These are phyloP conservation scores for Hepsetus odoe DNA, from an alignment of 2,113 vertebrate genomes.

Conservation along the genomic window DNA sequence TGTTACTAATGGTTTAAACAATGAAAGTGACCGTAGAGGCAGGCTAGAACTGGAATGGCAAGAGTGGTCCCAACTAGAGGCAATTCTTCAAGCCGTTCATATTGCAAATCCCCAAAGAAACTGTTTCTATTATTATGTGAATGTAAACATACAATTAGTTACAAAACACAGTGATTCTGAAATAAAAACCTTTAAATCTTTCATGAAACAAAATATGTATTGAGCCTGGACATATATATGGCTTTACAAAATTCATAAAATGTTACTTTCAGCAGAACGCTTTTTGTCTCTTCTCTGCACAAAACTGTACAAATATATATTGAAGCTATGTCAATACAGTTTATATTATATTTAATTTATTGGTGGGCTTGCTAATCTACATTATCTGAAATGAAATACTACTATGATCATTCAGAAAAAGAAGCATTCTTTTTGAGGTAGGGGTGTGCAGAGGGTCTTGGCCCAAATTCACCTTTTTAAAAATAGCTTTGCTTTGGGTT, in stretches of 20 bases:
- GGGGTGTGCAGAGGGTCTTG: constrained; percentile 6
- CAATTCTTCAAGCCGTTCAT: neutral
- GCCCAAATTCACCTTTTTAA: constrained; percentile 27
- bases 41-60: neutral
- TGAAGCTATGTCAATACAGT: neutral
- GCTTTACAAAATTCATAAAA: neutral
- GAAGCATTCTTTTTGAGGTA: constrained; percentile 29
- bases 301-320: neutral
- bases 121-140: constrained; percentile 18
- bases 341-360: neutral
- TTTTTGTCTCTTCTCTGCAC: neutral
- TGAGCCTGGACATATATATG: neutral
- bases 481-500: constrained; percentile 29
- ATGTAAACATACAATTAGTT: constrained; percentile 6
- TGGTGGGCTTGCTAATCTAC: neutral
- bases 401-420: neutral
- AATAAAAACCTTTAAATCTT: neutral
- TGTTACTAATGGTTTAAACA: constrained; percentile 2
- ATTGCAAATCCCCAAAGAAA: constrained; percentile 32
- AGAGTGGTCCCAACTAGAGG: neutral
- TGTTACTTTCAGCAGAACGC: neutral
- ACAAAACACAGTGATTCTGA: neutral
- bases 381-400: constrained; percentile 12
- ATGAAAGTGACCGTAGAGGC: neutral
- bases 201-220: neutral